Percentiles rank a stretch among this genome's conserved stretches.
Conservation (phyloP, 1,140 invertebrate species). For the Pachyrhynchus sulphureomaculatus region DNA sequence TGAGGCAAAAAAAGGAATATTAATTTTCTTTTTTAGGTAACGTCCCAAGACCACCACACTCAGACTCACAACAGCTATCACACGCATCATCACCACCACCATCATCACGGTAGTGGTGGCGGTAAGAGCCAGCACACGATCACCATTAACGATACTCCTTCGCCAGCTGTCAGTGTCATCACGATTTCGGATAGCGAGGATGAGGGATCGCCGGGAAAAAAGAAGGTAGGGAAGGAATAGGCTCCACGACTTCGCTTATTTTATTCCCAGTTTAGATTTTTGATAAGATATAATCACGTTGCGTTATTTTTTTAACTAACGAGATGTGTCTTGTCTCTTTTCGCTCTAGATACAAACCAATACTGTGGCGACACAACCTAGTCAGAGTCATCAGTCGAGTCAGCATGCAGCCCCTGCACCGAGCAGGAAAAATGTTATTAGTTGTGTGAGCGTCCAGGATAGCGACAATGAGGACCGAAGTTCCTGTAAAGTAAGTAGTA, state of each 20-base stretch:
- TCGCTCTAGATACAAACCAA: conserved; percentile 27
- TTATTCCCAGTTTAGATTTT: too few species aligned
- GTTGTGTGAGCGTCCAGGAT: conserved; percentile 79
- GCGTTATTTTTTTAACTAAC: too few species aligned
- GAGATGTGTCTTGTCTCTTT: neutral
- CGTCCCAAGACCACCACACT: conserved; percentile 41
- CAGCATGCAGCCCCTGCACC: neutral
- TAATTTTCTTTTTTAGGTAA: conserved; percentile 25
- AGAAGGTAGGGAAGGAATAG: conserved; percentile 12
- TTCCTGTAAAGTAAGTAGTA: conserved; percentile 41
- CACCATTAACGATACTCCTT: conserved; percentile 89
- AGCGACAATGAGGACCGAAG: conserved; percentile 74
- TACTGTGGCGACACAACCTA: conserved; percentile 23
- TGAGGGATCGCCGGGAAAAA: conserved; percentile 61
- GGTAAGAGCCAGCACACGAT: conserved; percentile 64
- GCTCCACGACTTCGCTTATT: too few species aligned
- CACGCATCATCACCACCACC: conserved; percentile 53
- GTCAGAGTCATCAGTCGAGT: conserved; percentile 35
- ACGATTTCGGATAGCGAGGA: conserved; percentile 97
- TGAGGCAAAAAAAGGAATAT: too few species aligned
- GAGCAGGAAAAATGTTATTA: conserved; percentile 70
- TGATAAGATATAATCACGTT: too few species aligned
- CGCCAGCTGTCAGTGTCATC: conserved; percentile 91
- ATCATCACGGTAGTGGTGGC: conserved; percentile 51
- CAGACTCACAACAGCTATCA: conserved; percentile 49